Evolutionary conservation across 2,113 vertebrate genomes (phyloP).

Genomic region (Gadus chalcogrammus): DNA sequence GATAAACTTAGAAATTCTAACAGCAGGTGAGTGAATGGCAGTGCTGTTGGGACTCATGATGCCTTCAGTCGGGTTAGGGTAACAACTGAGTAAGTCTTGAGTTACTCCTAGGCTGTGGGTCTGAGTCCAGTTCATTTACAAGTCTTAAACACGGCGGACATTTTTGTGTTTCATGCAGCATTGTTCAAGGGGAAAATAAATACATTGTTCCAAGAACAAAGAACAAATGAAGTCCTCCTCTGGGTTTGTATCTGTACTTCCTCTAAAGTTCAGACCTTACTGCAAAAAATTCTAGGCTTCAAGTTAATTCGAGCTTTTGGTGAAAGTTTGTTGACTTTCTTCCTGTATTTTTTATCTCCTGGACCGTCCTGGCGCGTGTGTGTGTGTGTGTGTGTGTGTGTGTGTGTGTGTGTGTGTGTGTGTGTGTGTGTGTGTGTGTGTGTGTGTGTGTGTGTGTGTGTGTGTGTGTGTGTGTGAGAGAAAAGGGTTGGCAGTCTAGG

Average conservation of each 20-base stretch:
- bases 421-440: background rate
- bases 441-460: background rate
- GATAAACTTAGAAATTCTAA: too few relatives aligned
- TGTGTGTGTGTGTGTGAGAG: constrained; percentile 1
- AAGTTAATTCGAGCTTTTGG: constrained; percentile 38
- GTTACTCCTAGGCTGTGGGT: too few relatives aligned
- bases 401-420: background rate
- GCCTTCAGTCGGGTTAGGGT: too few relatives aligned
- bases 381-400: background rate
- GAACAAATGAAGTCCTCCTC: too few relatives aligned
- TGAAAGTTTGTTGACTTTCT: constrained; percentile 30
- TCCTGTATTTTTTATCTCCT: constrained; percentile 54
- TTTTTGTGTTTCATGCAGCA: background rate
- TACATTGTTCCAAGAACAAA: constrained; percentile 11
- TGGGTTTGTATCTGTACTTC: background rate
- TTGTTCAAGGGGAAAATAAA: constrained; percentile 28
- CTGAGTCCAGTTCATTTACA: too few relatives aligned
- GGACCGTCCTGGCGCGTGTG: background rate
- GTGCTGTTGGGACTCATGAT: too few relatives aligned
- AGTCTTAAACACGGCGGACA: too few relatives aligned
- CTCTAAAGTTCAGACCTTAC: constrained; percentile 21
- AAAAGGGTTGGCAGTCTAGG: background rate
- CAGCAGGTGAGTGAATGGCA: too few relatives aligned
- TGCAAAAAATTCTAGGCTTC: constrained; percentile 39
- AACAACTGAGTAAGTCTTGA: too few relatives aligned